A percentile compares a stretch with the other conserved stretches of the same genome.
Conservation (phyloP, 2,797 vertebrate species). For the Hypotaenidia okinawae region DNA sequence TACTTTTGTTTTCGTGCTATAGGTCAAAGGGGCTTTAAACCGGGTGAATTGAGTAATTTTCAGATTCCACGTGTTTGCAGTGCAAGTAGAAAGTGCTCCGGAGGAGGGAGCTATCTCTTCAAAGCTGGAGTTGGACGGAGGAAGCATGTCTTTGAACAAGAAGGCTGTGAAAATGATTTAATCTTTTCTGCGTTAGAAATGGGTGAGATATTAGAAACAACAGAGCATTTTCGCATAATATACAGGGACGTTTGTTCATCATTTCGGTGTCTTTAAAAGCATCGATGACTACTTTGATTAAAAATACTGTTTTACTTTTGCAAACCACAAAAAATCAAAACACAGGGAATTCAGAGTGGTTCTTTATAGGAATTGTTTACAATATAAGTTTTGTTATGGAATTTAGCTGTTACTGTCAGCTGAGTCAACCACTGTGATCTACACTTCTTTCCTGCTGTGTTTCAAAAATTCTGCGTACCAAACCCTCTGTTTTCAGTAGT, state of each 20-base stretch:
- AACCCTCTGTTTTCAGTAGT: not conserved
- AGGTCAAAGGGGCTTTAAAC: not conserved
- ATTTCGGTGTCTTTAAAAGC: not conserved
- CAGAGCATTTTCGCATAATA: not conserved
- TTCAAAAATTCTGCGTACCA: not conserved
- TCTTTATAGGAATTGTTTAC: not conserved
- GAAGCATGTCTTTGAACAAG: not conserved
- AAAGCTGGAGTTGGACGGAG: not conserved
- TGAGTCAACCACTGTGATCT: not conserved
- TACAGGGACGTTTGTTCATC: not conserved
- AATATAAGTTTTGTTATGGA: not conserved
- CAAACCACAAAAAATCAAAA: not conserved
- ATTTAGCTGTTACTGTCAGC: not conserved
- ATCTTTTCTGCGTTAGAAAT: not conserved
- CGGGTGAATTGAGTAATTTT: not conserved
- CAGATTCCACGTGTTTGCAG: not conserved
- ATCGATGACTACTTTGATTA: not conserved
- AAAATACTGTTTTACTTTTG: not conserved
- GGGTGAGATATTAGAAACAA: not conserved
- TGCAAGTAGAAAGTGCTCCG: slow-evolving; percentile 1
- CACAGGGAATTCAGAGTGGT: not conserved
- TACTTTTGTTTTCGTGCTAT: not conserved
- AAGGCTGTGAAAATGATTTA: not conserved
- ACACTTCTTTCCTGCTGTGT: not conserved
- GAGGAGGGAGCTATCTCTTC: slow-evolving; percentile 53